Percentiles rank a stretch among this genome's conserved stretches.
These are phyloP conservation scores for Lepus europaeus DNA, from an alignment of 2,113 vertebrate species.

Conservation along the genomic window DNA sequence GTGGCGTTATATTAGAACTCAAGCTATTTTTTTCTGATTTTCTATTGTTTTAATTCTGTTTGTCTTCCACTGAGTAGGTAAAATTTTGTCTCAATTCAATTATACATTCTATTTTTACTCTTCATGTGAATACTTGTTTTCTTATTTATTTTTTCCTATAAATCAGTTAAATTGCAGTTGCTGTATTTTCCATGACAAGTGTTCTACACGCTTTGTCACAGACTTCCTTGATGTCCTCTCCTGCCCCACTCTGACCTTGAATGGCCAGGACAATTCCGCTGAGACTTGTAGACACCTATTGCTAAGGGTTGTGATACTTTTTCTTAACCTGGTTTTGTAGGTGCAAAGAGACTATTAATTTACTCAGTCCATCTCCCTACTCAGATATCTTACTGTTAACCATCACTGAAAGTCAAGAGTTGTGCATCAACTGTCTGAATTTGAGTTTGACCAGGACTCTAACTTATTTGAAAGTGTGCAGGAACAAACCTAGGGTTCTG, in stretches of 20 bases:
- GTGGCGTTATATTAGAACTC: not conserved
- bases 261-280: not conserved
- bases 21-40: not conserved
- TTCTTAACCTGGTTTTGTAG: not conserved
- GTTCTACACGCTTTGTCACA: not conserved
- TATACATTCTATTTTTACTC: not conserved
- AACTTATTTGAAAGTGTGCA: not conserved
- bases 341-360: not conserved
- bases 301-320: not conserved
- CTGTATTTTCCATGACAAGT: conserved; percentile 4
- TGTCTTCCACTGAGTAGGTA: not conserved
- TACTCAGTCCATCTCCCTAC: not conserved
- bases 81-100: conserved; percentile 19
- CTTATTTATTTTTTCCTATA: not conserved
- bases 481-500: not conserved
- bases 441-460: not conserved
- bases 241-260: not conserved
- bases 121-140: not conserved
- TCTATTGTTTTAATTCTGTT: conserved; percentile 2
- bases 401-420: not conserved
- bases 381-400: conserved; percentile 11
- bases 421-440: not conserved
- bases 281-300: not conserved
- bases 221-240: not conserved
- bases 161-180: not conserved